Conservation (phyloP, 2,113 vertebrate species). For the Lepus timidus region DNA sequence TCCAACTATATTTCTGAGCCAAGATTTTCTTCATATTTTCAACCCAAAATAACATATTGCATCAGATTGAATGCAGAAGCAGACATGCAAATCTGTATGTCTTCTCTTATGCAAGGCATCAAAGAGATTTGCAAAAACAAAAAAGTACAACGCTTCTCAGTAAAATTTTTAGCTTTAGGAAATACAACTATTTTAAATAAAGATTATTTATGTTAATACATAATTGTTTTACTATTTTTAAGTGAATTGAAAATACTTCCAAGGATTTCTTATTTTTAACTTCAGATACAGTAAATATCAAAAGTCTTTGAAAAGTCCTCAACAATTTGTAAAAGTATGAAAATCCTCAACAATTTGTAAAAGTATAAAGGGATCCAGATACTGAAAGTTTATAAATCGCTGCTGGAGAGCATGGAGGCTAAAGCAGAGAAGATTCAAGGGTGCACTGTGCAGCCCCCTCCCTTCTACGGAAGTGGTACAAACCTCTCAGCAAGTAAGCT, state of each 20-base stretch:
- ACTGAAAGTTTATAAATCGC: neutral
- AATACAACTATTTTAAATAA: slow-evolving; percentile 1
- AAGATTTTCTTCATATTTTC: slow-evolving; percentile 25
- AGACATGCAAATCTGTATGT: neutral
- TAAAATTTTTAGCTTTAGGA: slow-evolving; percentile 2
- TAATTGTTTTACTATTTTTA: neutral
- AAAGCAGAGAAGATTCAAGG: neutral
- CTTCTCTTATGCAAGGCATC: neutral
- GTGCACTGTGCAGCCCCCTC: neutral
- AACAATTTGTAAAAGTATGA: neutral
- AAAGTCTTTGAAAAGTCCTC: neutral
- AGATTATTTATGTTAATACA: slow-evolving; percentile 29
- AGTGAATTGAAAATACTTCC: slow-evolving; percentile 12
- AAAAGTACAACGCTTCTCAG: neutral
- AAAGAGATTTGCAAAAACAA: slow-evolving; percentile 29
- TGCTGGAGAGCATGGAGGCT: neutral
- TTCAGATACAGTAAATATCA: neutral
- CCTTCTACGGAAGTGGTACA: neutral
- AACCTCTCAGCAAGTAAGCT: neutral
- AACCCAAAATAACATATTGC: neutral
- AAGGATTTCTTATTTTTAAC: slow-evolving; percentile 30
- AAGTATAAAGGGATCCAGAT: neutral
- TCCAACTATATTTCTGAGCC: neutral
- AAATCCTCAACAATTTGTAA: neutral
- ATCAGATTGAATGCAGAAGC: neutral